phyloP scores from a whole-genome alignment of 2,888 invertebrate species.

The Cybosia mesomella region DNA sequence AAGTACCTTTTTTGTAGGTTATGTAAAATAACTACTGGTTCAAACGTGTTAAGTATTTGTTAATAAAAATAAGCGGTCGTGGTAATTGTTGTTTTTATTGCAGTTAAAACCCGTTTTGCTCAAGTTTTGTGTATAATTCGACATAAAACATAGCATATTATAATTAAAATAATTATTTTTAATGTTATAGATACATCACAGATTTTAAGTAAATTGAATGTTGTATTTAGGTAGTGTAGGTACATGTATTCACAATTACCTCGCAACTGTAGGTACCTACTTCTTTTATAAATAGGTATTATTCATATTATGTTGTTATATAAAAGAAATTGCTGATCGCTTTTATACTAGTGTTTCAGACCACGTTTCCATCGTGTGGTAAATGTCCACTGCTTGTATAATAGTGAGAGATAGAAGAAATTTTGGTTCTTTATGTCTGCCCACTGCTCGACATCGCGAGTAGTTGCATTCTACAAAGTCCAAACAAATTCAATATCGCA shows the following conservation, averaged over 20 bases:
- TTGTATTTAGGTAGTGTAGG: conserved; percentile 5
- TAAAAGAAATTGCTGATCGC: neutral
- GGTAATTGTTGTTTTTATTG: conserved; percentile 35
- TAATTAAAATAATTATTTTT: conserved; percentile 15
- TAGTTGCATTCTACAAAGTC: no score
- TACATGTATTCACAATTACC: conserved; percentile 5
- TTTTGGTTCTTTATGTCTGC: no score
- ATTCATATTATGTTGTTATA: neutral
- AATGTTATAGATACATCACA: conserved; percentile 4
- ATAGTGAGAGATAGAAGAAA: no score
- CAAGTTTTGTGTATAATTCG: conserved; percentile 26
- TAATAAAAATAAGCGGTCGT: conserved; percentile 33
- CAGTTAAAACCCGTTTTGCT: conserved; percentile 27
- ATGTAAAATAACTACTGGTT: conserved; percentile 27
- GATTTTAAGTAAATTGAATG: conserved; percentile 6
- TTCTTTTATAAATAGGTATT: neutral
- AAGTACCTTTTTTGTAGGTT: conserved; percentile 24
- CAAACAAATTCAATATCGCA: no score
- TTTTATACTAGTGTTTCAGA: no score
- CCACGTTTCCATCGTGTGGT: no score
- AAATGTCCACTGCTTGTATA: no score
- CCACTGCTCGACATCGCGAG: no score
- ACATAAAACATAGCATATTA: conserved; percentile 10
- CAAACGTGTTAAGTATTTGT: conserved; percentile 32
- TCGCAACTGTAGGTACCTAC: neutral